Evolutionary conservation across 1,140 invertebrate species (phyloP).

Genomic region (Littorina saxatilis): DNA sequence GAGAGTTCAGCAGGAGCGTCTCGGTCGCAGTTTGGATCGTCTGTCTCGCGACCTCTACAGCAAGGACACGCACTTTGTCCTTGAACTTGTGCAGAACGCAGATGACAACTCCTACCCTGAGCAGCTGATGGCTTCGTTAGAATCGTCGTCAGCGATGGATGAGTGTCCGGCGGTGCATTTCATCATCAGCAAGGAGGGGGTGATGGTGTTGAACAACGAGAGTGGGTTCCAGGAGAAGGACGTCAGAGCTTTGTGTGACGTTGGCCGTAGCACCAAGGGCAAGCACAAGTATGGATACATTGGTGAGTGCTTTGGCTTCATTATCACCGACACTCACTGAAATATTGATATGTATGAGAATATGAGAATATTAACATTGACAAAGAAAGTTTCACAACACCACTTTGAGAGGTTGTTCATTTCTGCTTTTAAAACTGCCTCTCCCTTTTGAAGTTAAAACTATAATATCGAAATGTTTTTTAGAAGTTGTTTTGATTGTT

Average conservation of each 20-base stretch:
- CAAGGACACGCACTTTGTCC: conserved; percentile 76
- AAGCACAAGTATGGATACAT: conserved; percentile 75
- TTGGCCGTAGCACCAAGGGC: conserved; percentile 74
- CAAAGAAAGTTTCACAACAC: too few species aligned
- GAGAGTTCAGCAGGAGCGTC: conserved; percentile 66
- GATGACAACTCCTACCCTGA: conserved; percentile 74
- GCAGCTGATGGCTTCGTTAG: conserved; percentile 32
- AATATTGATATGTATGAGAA: too few species aligned
- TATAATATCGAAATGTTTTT: too few species aligned
- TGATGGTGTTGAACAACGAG: conserved; percentile 74
- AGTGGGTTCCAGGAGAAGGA: conserved; percentile 71
- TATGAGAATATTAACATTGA: too few species aligned
- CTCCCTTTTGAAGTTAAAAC: too few species aligned
- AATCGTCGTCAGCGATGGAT: neutral
- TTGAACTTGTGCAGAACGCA: conserved; percentile 73
- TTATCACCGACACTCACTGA: too few species aligned
- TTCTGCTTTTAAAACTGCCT: neutral
- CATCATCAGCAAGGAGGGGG: conserved; percentile 60
- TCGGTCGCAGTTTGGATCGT: conserved; percentile 71
- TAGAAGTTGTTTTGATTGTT: too few species aligned
- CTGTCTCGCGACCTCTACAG: conserved; percentile 75
- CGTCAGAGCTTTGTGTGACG: conserved; percentile 75
- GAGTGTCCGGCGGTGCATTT: conserved; percentile 68
- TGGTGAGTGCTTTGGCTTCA: conserved; percentile 60
- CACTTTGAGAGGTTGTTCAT: neutral